Conservation (phyloP, 2,888 invertebrate genomes). For the Microctonus hyperodae region DNA sequence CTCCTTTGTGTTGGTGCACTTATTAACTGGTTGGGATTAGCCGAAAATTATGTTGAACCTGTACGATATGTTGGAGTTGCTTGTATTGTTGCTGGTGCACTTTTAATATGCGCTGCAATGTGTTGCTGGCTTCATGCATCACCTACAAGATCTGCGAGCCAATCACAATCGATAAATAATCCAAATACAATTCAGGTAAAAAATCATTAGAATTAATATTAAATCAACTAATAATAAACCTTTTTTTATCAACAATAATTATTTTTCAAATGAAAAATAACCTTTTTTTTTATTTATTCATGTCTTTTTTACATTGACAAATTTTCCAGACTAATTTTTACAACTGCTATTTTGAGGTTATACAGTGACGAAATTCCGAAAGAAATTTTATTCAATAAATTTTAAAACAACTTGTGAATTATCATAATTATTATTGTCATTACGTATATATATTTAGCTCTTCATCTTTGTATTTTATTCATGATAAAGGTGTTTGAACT, state of each 20-base stretch:
- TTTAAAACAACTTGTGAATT: too few species aligned
- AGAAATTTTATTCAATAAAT: too few species aligned
- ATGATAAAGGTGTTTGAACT: background rate
- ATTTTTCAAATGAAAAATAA: too few species aligned
- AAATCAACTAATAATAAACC: background rate
- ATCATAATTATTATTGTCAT: too few species aligned
- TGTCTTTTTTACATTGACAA: too few species aligned
- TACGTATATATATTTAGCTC: background rate
- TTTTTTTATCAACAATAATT: too few species aligned
- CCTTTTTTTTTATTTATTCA: too few species aligned
- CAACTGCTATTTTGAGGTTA: too few species aligned
- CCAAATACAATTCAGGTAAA: slow-evolving; percentile 59
- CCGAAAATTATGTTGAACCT: slow-evolving; percentile 76
- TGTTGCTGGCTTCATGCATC: slow-evolving; percentile 73
- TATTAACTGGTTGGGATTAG: slow-evolving; percentile 78
- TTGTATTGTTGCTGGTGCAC: slow-evolving; percentile 76
- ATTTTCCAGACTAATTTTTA: too few species aligned
- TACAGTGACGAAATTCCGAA: too few species aligned
- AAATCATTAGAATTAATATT: background rate
- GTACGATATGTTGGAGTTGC: slow-evolving; percentile 77
- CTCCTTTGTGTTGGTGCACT: slow-evolving; percentile 75
- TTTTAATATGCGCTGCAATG: slow-evolving; percentile 77
- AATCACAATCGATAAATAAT: slow-evolving; percentile 52
- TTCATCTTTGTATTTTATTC: background rate
- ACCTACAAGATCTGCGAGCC: slow-evolving; percentile 53